Conservation (phyloP, 2,797 vertebrate genomes). For the Sebastes itinus region DNA sequence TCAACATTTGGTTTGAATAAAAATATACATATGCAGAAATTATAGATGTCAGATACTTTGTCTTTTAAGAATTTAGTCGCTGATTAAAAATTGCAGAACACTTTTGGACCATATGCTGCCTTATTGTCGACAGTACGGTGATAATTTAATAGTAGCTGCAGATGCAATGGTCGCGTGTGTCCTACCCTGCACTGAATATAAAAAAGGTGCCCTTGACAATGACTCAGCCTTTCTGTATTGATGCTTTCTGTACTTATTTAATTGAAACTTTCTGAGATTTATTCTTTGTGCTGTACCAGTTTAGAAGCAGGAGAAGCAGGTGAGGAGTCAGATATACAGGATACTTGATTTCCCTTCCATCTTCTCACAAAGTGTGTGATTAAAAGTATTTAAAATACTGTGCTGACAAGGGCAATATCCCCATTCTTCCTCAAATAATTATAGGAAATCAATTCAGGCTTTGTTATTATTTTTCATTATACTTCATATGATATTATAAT, state of each 20-base stretch:
- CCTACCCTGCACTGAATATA: conserved; percentile 39
- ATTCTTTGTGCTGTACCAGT: conserved; percentile 1
- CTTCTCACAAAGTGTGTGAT: not conserved
- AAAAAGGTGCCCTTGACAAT: conserved; percentile 70
- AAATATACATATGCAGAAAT: conserved; percentile 49
- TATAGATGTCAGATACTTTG: conserved; percentile 42
- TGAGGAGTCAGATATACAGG: conserved; percentile 1
- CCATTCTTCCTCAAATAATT: not conserved
- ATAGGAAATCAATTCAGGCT: not conserved
- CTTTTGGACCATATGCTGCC: conserved; percentile 64
- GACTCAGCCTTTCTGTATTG: conserved; percentile 63
- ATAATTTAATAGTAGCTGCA: conserved; percentile 54
- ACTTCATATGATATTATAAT: not conserved
- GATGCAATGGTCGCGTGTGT: conserved; percentile 59
- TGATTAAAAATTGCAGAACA: conserved; percentile 52
- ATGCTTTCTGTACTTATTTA: conserved; percentile 49
- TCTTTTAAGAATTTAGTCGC: conserved; percentile 38
- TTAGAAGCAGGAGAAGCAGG: not conserved
- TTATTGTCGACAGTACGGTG: conserved; percentile 30
- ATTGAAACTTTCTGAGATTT: conserved; percentile 40
- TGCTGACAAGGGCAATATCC: not conserved
- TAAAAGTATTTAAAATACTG: conserved; percentile 8
- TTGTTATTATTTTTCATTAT: not conserved
- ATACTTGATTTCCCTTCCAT: not conserved
- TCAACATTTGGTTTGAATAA: conserved; percentile 45